These are phyloP conservation scores for Ochropacha duplaris DNA, from an alignment of 2,888 invertebrate genomes.

Conservation along the genomic window DNA sequence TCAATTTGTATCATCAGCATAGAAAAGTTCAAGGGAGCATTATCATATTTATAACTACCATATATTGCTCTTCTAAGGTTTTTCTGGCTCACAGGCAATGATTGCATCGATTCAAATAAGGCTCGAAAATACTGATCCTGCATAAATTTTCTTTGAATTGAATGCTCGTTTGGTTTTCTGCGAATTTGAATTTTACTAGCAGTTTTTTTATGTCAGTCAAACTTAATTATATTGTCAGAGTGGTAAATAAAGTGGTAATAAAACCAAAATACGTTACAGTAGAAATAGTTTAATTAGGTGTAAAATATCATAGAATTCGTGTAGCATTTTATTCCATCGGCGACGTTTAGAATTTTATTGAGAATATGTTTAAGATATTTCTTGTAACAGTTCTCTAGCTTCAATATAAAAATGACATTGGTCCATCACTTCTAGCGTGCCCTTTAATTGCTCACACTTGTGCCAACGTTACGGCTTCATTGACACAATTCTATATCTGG, in stretches of 20 bases:
- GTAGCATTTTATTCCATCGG: too few species aligned
- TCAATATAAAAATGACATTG: slow-evolving; percentile 44
- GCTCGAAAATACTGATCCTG: background rate
- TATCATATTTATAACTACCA: slow-evolving; percentile 23
- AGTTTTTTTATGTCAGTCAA: background rate
- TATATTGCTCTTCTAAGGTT: background rate
- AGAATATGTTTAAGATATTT: background rate
- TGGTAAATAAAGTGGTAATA: background rate
- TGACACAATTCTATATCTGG: slow-evolving; percentile 61
- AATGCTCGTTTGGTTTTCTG: background rate
- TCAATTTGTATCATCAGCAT: slow-evolving; percentile 32
- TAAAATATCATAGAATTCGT: too few species aligned
- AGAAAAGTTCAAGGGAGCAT: slow-evolving; percentile 48
- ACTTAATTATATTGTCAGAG: background rate
- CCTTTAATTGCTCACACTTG: slow-evolving; percentile 51
- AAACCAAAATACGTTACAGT: background rate
- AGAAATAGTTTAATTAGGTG: too few species aligned
- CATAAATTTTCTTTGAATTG: background rate
- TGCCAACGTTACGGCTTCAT: slow-evolving; percentile 58
- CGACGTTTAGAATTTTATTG: too few species aligned
- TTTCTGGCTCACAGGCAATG: background rate
- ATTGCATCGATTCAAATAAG: background rate
- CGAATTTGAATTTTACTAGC: background rate
- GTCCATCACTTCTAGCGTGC: slow-evolving; percentile 40
- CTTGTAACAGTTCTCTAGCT: background rate